These are phyloP conservation scores for Eledona agricola DNA, from an alignment of 2,888 invertebrate genomes.

Conservation along the genomic window DNA sequence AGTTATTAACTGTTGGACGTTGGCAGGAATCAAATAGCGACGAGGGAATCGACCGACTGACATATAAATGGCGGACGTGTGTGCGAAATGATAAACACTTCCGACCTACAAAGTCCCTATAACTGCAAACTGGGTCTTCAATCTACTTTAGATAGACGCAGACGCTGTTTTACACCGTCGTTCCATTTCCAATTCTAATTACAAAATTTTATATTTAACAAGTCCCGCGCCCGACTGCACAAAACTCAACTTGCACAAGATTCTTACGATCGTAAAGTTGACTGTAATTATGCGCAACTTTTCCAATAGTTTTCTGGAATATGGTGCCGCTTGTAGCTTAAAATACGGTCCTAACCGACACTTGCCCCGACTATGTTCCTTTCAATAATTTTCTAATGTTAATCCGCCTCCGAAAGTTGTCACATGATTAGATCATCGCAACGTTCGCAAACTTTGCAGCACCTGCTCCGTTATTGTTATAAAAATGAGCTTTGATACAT, in stretches of 20 bases:
- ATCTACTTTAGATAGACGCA: no score
- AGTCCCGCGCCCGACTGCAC: no score
- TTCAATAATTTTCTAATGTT: no score
- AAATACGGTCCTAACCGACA: slow-evolving; percentile 19
- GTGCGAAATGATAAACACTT: slow-evolving; percentile 30
- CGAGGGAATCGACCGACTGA: slow-evolving; percentile 21
- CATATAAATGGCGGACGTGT: slow-evolving; percentile 35
- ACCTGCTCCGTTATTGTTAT: no score
- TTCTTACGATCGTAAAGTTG: slow-evolving; percentile 24
- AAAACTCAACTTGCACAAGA: slow-evolving; percentile 11
- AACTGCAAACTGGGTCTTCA: slow-evolving; percentile 25
- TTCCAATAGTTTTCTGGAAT: slow-evolving; percentile 35
- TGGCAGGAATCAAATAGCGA: slow-evolving; percentile 34
- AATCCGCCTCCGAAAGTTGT: no score
- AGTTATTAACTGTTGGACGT: slow-evolving; percentile 35
- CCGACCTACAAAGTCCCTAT: slow-evolving; percentile 18
- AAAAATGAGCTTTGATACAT: no score
- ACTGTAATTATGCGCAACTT: slow-evolving; percentile 32
- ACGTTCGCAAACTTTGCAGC: no score
- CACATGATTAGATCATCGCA: no score
- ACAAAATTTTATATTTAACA: no score
- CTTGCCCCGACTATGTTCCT: no score
- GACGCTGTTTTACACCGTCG: no score
- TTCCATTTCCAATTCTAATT: no score
- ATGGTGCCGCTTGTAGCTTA: slow-evolving; percentile 24